Percentiles rank a stretch among this genome's conserved stretches.
Conservation (phyloP, 30 jellyfish, hydroid and myxozoan genomes). For the Aurelia aurita complex sp. Pacific region DNA sequence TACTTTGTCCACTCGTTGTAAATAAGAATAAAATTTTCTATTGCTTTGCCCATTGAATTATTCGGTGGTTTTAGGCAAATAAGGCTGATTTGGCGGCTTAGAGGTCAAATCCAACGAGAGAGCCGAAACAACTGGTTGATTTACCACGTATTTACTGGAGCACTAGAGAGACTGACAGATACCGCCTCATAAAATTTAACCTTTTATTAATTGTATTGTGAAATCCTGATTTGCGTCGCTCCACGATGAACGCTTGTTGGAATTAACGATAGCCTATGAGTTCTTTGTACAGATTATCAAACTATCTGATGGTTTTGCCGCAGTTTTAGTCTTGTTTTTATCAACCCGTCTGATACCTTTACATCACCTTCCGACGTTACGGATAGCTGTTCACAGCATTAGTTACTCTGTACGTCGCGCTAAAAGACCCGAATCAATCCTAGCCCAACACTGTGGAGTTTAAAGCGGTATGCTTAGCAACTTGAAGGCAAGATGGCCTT, state of each 20-base stretch:
- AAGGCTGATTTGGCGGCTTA: constrained; percentile 21
- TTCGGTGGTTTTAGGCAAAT: not conserved
- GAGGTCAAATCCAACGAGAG: constrained; percentile 19
- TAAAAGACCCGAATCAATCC: too few species aligned
- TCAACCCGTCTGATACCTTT: not conserved
- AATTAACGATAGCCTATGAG: constrained; percentile 16
- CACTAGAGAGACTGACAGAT: too few species aligned
- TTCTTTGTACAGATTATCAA: not conserved
- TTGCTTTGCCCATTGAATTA: constrained; percentile 8
- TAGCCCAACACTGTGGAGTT: too few species aligned
- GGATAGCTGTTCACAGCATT: too few species aligned
- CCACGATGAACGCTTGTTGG: constrained; percentile 1
- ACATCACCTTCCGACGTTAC: too few species aligned
- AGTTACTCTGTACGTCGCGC: too few species aligned
- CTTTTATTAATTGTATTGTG: not conserved
- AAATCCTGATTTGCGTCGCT: not conserved
- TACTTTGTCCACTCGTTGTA: constrained; percentile 23
- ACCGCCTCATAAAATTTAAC: too few species aligned
- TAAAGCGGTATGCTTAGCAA: too few species aligned
- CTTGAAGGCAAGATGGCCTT: too few species aligned
- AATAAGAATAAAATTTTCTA: not conserved
- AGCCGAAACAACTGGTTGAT: constrained; percentile 2
- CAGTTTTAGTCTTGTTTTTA: constrained; percentile 12
- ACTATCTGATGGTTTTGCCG: constrained; percentile 1
- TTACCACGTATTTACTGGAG: constrained; percentile 4